Evolutionary conservation across 2,888 invertebrate genomes (phyloP), one percentile per base, ranked within the genome.

Genomic region (Caprella mutica): DNA sequence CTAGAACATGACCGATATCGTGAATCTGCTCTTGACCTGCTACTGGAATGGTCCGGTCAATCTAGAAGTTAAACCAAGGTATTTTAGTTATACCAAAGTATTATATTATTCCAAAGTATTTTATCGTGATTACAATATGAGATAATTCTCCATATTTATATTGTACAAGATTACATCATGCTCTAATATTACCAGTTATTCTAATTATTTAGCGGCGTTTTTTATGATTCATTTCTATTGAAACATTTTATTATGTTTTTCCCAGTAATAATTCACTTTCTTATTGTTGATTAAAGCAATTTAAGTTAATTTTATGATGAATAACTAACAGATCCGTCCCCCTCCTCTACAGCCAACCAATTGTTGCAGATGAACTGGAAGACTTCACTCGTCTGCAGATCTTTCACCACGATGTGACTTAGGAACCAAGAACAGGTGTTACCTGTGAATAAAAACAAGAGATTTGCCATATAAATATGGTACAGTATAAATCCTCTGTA

Each of bases 271-370:
- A 42, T 42, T 8, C n/a, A 8, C 12, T 42, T 42, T 42, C 19
- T 9, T 6, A 12, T 9, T 12, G 42, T 14, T 27, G 44, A 1
- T 17, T 2, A 23, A 29, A 19, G 2, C 33, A 46, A 6, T 14
- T 14, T 19, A n/a, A n/a, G n/a, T n/a, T n/a, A n/a, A n/a, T n/a
- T n/a, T n/a, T n/a, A n/a, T n/a, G n/a, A n/a, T n/a, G n/a, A 9
- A n/a, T 19, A 40, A 44, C 60, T 59, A 66, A 75, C 75, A 71
- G 70, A 69, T 23, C 76, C 76, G 68, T 77, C 76, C n/a, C 71
- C 74, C 65, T 75, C 72, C 65, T 77, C 76, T 3, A 76, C 72
- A 26, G 75, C 76, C 59, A 76, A 70, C 77, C 77, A 77, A 21
- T 67, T 66, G 66, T 77, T 71, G 33, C 67, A 68, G 29, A 76